Evolutionary conservation across 2,888 invertebrate species (phyloP).

Genomic region (Syritta pipiens): DNA sequence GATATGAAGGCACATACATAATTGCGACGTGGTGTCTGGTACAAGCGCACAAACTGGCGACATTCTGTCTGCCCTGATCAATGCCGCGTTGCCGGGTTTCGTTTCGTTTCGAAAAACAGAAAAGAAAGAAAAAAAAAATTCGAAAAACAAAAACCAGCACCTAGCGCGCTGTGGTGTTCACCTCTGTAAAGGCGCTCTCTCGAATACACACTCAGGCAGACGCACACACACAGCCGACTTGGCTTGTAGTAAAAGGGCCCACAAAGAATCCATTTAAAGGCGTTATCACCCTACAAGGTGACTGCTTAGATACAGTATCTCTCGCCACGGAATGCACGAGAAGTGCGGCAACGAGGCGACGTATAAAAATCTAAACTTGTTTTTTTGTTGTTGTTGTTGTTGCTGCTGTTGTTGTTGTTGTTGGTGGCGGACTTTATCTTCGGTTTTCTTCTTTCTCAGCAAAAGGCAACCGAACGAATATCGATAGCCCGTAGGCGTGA

Average conservation of each 20-base stretch:
- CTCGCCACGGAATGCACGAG: slow-evolving; percentile 4
- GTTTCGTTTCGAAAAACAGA: no score
- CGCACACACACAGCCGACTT: no score
- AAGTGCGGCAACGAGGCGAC: slow-evolving; percentile 52
- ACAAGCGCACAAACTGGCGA: slow-evolving; percentile 89
- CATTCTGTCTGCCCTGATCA: slow-evolving; percentile 95
- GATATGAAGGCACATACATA: slow-evolving; percentile 68
- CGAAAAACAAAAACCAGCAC: background rate
- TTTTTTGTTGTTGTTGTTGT: slow-evolving; percentile 21
- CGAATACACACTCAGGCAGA: no score
- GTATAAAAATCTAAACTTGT: slow-evolving; percentile 61
- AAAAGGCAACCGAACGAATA: slow-evolving; percentile 65
- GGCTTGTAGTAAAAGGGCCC: no score
- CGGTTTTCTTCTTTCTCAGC: slow-evolving; percentile 62
- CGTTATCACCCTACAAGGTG: background rate
- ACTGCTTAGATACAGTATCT: slow-evolving; percentile 1
- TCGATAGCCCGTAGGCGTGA: slow-evolving; percentile 67
- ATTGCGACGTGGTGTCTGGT: slow-evolving; percentile 88
- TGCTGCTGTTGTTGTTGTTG: slow-evolving; percentile 13
- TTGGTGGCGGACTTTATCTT: slow-evolving; percentile 41
- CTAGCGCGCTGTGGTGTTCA: no score
- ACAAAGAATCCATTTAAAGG: background rate
- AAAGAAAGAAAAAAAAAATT: background rate
- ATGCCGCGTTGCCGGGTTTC: slow-evolving; percentile 84
- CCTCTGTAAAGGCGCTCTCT: no score